phyloP scores from a whole-genome alignment of 2,113 vertebrate species.

The Poecilia latipinna region DNA sequence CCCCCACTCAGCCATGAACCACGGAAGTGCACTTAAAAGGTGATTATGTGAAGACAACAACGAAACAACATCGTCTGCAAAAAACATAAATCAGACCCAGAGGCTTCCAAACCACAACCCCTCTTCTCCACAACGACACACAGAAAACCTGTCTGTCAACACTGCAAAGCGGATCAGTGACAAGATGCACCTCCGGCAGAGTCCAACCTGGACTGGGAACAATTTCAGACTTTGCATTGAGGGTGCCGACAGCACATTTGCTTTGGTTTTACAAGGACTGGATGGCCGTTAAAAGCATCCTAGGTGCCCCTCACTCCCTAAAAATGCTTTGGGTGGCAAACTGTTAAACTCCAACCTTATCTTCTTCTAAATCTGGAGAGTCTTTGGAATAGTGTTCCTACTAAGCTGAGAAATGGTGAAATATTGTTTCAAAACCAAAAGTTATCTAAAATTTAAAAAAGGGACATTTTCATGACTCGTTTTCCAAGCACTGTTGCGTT shows the following conservation, averaged over 20 bases:
- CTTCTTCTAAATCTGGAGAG: not conserved
- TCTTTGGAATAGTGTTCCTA: not conserved
- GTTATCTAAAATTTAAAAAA: not conserved
- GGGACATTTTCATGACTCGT: not conserved
- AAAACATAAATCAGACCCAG: not conserved
- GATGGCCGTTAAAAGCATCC: not conserved
- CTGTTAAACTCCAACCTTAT: not conserved
- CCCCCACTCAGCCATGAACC: not conserved
- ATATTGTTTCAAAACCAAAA: not conserved
- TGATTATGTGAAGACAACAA: not conserved
- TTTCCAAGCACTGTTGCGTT: not conserved
- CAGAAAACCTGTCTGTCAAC: not conserved
- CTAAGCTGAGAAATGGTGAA: not conserved
- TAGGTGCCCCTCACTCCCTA: not conserved
- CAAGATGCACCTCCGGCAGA: not conserved
- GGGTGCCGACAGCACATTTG: not conserved
- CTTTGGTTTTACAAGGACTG: not conserved
- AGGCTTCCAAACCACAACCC: not conserved
- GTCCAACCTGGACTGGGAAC: not conserved
- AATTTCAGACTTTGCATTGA: not conserved
- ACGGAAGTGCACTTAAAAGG: not conserved
- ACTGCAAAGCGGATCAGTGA: not conserved
- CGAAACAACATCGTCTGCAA: not conserved
- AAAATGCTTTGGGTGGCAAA: not conserved
- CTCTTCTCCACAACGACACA: not conserved